Percentiles rank a stretch among this genome's conserved stretches.
phyloP scores from a whole-genome alignment of 2,797 vertebrate genomes.

The Gymnothorax javanicus region DNA sequence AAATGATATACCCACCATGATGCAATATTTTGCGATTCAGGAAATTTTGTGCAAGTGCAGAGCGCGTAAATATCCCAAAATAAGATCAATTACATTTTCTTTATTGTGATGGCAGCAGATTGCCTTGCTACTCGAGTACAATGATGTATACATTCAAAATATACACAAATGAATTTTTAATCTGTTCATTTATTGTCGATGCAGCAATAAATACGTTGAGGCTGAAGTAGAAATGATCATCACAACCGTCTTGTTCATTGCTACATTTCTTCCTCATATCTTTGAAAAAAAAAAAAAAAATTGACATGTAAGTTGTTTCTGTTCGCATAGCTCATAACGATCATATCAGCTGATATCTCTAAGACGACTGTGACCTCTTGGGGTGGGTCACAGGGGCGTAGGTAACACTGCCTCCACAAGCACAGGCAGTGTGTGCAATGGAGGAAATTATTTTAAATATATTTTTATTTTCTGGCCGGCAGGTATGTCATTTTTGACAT shows the following conservation, averaged over 20 bases:
- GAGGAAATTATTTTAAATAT: background rate
- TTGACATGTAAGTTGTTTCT: background rate
- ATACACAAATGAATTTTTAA: background rate
- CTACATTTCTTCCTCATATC: background rate
- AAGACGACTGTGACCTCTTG: constrained; percentile 6
- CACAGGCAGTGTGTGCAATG: background rate
- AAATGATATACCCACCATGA: background rate
- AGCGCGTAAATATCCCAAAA: background rate
- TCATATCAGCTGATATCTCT: background rate
- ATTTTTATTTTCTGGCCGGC: background rate
- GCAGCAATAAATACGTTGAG: background rate
- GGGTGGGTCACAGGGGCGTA: constrained; percentile 6
- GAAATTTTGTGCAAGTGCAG: background rate
- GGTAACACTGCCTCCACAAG: background rate
- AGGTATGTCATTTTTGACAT: background rate
- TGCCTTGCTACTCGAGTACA: background rate
- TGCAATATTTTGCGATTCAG: background rate
- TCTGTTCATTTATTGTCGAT: background rate
- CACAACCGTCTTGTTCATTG: background rate
- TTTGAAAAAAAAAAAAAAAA: background rate
- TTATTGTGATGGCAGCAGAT: background rate
- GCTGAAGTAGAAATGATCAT: background rate
- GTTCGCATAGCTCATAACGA: background rate
- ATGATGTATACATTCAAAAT: background rate
- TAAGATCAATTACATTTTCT: background rate